Percentiles rank a stretch among this genome's conserved stretches.
These are phyloP conservation scores for Cetonia aurata DNA, from an alignment of 2,888 invertebrate genomes.

Conservation along the genomic window DNA sequence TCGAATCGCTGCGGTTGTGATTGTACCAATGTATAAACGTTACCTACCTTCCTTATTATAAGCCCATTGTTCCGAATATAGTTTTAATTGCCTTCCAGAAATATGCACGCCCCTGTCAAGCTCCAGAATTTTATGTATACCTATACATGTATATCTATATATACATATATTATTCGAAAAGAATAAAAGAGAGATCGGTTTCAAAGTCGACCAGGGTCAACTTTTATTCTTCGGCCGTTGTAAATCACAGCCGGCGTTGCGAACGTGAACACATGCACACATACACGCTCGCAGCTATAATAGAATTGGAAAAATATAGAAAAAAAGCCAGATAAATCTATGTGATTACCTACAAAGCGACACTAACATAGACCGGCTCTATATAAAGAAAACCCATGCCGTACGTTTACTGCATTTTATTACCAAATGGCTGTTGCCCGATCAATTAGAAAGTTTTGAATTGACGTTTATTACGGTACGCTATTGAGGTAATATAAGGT, in stretches of 20 bases:
- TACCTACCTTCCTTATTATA: background rate
- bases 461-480: constrained; percentile 21
- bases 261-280: constrained; percentile 23
- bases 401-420: constrained; percentile 25
- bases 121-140: background rate
- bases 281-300: constrained; percentile 12
- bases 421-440: constrained; percentile 20
- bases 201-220: constrained; percentile 46
- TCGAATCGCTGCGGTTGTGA: too few relatives aligned
- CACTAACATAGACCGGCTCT: background rate
- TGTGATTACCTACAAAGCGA: constrained; percentile 5
- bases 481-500: too few relatives aligned
- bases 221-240: constrained; percentile 40
- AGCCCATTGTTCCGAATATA: constrained; percentile 4
- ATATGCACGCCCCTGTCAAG: constrained; percentile 13
- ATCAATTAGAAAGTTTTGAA: constrained; percentile 30
- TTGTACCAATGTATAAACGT: too few relatives aligned
- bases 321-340: constrained; percentile 15
- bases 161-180: constrained; percentile 33
- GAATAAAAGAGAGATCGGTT: constrained; percentile 46
- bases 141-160: background rate
- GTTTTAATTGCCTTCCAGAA: constrained; percentile 15
- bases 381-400: background rate
- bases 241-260: constrained; percentile 43
- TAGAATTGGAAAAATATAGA: constrained; percentile 18